Conservation (phyloP, 2,797 vertebrate species). For the Arrhamphus sclerolepis region DNA sequence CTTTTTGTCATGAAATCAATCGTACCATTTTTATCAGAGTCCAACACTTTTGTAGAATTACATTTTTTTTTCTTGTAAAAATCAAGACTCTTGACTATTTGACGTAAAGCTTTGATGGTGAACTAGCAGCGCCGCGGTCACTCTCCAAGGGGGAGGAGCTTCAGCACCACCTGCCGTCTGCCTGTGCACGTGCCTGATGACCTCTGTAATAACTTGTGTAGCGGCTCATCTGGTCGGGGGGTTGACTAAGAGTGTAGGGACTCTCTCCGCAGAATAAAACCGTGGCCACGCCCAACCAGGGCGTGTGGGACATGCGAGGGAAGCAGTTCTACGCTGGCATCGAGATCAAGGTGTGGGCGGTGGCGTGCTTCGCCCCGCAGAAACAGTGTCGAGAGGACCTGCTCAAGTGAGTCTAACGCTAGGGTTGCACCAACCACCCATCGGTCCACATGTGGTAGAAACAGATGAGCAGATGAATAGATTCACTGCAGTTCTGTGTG, state of each 20-base stretch:
- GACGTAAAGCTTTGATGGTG: too few relatives aligned
- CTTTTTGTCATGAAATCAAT: too few relatives aligned
- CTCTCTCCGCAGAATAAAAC: conserved; percentile 96
- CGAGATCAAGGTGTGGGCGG: conserved; percentile 99
- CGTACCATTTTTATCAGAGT: too few relatives aligned
- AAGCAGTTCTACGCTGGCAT: conserved; percentile 99
- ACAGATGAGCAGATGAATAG: too few relatives aligned
- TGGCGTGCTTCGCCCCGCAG: conserved; percentile 98
- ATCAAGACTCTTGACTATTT: too few relatives aligned
- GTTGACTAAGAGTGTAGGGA: conserved; percentile 85
- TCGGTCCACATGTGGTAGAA: background rate
- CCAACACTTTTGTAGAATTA: too few relatives aligned
- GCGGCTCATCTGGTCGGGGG: conserved; percentile 56
- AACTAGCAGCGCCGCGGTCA: too few relatives aligned
- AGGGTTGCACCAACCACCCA: background rate
- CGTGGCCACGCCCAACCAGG: conserved; percentile 98
- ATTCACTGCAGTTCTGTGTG: too few relatives aligned
- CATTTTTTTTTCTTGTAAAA: too few relatives aligned
- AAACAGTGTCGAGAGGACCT: conserved; percentile 98
- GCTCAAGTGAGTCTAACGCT: conserved; percentile 89
- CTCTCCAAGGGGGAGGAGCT: too few relatives aligned
- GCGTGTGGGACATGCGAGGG: conserved; percentile 99
- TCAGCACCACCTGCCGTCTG: too few relatives aligned
- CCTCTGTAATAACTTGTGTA: conserved; percentile 19
- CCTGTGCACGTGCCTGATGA: too few relatives aligned